phyloP scores from a whole-genome alignment of 2,888 invertebrate genomes.

The Cryptus viduatorius region DNA sequence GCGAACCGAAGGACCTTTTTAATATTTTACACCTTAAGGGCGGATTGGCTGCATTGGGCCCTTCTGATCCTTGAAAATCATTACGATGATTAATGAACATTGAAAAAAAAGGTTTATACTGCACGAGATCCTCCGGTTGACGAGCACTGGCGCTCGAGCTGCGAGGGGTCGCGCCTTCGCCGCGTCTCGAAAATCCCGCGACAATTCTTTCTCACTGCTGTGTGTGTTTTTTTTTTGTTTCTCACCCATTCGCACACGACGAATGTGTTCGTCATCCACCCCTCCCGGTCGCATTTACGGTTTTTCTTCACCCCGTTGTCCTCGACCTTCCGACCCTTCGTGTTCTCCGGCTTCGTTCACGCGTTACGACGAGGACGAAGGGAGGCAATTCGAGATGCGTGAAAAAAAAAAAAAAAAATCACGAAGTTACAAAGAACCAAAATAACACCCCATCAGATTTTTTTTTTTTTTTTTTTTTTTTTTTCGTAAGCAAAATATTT shows the following conservation, averaged over 20 bases:
- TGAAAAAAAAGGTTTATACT: neutral
- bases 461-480: neutral
- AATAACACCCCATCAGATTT: neutral
- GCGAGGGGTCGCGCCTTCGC: constrained; percentile 23
- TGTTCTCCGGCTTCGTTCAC: neutral
- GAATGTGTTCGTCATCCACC: constrained; percentile 50
- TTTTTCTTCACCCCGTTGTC: constrained; percentile 33
- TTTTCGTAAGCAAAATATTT: neutral
- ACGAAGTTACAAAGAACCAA: neutral
- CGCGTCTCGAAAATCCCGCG: constrained; percentile 33
- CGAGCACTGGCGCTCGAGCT: constrained; percentile 41
- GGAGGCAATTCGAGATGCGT: neutral
- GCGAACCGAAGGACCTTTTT: too few species aligned
- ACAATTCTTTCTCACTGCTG: constrained; percentile 40
- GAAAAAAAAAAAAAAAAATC: constrained; percentile 28
- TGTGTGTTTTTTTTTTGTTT: constrained; percentile 19
- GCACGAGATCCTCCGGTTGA: constrained; percentile 35
- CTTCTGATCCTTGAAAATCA: too few species aligned
- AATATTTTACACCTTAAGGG: too few species aligned
- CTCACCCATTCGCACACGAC: constrained; percentile 10
- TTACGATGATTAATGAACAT: too few species aligned
- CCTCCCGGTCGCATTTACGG: constrained; percentile 31
- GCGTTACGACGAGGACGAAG: constrained; percentile 8
- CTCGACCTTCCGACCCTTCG: constrained; percentile 33
- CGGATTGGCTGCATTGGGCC: too few species aligned